These are phyloP conservation scores for Hormaphis cornu DNA, from an alignment of 1,140 invertebrate genomes.

Conservation along the genomic window DNA sequence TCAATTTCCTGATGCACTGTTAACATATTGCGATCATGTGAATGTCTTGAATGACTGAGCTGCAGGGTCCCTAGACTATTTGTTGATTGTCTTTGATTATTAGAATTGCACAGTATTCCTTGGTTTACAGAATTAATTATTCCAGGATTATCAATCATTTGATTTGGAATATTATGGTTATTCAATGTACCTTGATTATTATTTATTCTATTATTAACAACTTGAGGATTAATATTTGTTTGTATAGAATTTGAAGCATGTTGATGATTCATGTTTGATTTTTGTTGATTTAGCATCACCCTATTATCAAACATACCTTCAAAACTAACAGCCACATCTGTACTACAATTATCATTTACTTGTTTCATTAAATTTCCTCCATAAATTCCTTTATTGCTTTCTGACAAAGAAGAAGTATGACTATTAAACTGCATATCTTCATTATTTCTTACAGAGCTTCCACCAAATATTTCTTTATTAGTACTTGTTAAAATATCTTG, in stretches of 20 bases:
- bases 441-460: background rate
- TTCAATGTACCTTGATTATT: conserved; percentile 5
- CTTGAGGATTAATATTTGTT: background rate
- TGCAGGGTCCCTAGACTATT: background rate
- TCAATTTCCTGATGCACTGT: background rate
- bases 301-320: conserved; percentile 15
- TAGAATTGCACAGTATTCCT: background rate
- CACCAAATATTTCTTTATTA: conserved; percentile 18
- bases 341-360: background rate
- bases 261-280: conserved; percentile 30
- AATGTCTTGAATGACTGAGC: background rate
- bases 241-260: background rate
- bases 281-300: background rate
- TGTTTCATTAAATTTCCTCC: background rate
- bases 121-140: conserved; percentile 28
- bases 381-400: conserved; percentile 14
- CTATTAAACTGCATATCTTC: conserved; percentile 7
- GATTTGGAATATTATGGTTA: background rate
- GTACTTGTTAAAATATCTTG: conserved; percentile 5
- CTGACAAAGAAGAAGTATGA: background rate
- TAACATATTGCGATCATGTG: background rate
- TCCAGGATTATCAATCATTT: conserved; percentile 21
- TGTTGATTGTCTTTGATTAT: conserved; percentile 3
- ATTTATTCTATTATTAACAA: conserved; percentile 4
- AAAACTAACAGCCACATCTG: conserved; percentile 2